Conservation (phyloP, 2,797 vertebrate species). For the Chiroxiphia lanceolata region DNA sequence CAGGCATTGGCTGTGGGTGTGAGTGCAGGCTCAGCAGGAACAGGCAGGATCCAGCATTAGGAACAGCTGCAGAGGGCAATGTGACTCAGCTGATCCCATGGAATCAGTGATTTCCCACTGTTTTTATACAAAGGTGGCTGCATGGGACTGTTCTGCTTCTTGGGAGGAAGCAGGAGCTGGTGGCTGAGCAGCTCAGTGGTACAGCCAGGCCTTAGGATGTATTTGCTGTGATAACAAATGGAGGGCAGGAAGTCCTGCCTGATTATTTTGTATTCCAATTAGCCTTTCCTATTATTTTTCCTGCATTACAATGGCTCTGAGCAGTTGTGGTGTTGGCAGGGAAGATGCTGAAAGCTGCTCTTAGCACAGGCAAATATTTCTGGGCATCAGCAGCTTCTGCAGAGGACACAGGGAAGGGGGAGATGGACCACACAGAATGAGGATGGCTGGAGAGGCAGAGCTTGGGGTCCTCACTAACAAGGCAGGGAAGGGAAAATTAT, state of each 20-base stretch:
- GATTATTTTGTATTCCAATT: neutral
- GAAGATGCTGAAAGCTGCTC: neutral
- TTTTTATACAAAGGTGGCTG: neutral
- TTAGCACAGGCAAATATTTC: neutral
- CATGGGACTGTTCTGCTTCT: neutral
- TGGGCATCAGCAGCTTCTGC: neutral
- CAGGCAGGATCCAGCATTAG: neutral
- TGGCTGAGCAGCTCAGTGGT: neutral
- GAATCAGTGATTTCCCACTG: neutral
- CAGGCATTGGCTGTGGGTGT: neutral
- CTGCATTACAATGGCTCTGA: neutral
- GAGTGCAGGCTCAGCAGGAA: neutral
- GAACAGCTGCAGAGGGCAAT: neutral
- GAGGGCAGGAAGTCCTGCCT: neutral
- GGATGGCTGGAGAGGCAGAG: neutral
- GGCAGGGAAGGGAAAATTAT: neutral
- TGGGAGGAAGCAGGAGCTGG: neutral
- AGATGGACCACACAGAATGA: neutral
- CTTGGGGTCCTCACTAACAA: neutral
- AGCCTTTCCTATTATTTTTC: neutral
- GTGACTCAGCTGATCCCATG: neutral
- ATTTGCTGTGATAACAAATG: neutral
- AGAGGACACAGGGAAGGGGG: neutral
- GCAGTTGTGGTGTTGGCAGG: neutral
- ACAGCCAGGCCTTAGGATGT: neutral